Conservation (phyloP, 2,888 invertebrate species). For the Amblyteles armatorius region DNA sequence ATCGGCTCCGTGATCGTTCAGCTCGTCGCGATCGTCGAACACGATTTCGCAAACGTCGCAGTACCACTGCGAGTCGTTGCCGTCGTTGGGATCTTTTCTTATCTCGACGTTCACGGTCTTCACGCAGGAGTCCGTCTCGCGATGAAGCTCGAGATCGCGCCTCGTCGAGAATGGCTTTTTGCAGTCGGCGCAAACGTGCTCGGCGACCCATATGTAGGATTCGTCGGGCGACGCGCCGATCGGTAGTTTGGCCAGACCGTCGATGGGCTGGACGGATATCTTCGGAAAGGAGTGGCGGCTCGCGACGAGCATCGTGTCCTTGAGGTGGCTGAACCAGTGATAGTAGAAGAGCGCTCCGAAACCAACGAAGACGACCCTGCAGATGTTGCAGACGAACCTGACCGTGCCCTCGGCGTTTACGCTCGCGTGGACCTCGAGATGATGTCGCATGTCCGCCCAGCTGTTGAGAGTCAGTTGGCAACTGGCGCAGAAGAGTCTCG, state of each 20-base stretch:
- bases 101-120: neutral
- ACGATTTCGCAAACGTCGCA: conserved; percentile 41
- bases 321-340: conserved; percentile 79
- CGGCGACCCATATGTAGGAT: conserved; percentile 78
- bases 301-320: conserved; percentile 75
- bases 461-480: conserved; percentile 74
- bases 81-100: neutral
- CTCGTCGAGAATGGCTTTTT: conserved; percentile 73
- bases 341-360: conserved; percentile 76
- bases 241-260: conserved; percentile 64
- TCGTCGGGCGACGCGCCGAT: conserved; percentile 63
- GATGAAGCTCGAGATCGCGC: conserved; percentile 54
- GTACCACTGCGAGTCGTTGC: neutral
- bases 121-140: neutral
- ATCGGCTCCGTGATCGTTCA: conserved; percentile 32
- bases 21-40: conserved; percentile 10
- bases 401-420: conserved; percentile 70
- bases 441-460: conserved; percentile 75
- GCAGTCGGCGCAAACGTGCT: conserved; percentile 77
- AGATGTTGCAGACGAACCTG: conserved; percentile 79
- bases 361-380: conserved; percentile 79
- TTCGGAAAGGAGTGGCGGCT: conserved; percentile 78
- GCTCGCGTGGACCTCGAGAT: conserved; percentile 75
- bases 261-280: conserved; percentile 69
- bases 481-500: conserved; percentile 77